A percentile compares a stretch with the other conserved stretches of the same genome.
Conservation (phyloP, 2,113 vertebrate genomes). For the Vombatus ursinus region DNA sequence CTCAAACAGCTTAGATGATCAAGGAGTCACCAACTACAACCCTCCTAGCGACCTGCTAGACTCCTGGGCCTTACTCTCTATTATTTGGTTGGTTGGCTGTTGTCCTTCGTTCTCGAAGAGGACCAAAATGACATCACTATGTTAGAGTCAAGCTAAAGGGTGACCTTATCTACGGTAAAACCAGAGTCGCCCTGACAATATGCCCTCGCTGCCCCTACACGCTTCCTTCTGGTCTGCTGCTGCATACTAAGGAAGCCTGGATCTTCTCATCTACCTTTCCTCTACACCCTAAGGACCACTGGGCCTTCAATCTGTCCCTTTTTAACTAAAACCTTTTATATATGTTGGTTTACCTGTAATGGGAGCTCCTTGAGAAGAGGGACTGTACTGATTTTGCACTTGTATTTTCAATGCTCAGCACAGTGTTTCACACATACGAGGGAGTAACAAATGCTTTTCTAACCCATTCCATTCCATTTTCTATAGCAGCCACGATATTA, state of each 20-base stretch:
- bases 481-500: neutral
- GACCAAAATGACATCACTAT: no score
- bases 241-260: neutral
- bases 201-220: neutral
- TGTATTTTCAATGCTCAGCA: neutral
- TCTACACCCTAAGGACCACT: no score
- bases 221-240: neutral
- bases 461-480: neutral
- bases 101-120: no score
- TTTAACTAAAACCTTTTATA: no score
- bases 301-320: neutral
- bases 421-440: neutral
- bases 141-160: no score
- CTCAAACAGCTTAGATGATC: neutral
- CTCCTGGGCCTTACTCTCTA: neutral
- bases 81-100: no score
- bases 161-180: no score
- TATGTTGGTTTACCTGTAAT: no score
- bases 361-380: neutral
- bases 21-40: neutral
- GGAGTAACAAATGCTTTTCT: neutral
- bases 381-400: neutral
- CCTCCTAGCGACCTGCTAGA: neutral
- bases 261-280: neutral
- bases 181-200: neutral